Evolutionary conservation across 1,140 invertebrate species (phyloP).

Genomic region (Drosophila tristis): DNA sequence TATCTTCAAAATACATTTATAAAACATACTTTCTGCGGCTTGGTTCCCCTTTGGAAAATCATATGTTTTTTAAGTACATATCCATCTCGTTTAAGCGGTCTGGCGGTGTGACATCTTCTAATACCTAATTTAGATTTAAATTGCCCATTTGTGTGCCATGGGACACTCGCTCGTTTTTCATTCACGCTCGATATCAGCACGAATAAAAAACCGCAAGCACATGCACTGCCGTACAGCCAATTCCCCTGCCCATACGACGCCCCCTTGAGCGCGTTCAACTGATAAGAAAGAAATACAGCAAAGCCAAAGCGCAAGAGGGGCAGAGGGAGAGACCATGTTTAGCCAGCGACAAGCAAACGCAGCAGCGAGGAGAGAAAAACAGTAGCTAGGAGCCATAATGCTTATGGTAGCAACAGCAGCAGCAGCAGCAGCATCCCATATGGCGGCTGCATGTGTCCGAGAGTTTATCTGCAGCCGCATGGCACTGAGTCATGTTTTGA

Average conservation of each 20-base stretch:
- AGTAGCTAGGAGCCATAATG: background rate
- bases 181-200: too few species aligned
- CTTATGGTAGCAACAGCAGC: too few species aligned
- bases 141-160: too few species aligned
- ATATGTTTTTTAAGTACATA: too few species aligned
- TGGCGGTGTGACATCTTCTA: too few species aligned
- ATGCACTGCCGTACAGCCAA: background rate
- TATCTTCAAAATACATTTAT: too few species aligned
- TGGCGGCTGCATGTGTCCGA: background rate
- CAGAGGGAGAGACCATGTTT: background rate
- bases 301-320: slow-evolving; percentile 10
- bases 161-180: too few species aligned
- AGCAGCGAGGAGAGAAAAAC: slow-evolving; percentile 2
- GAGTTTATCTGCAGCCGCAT: background rate
- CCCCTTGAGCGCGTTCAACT: slow-evolving; percentile 15
- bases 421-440: slow-evolving; percentile 1
- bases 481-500: background rate
- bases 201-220: too few species aligned
- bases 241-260: background rate
- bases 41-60: too few species aligned
- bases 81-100: too few species aligned
- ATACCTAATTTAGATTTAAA: too few species aligned
- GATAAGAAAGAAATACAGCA: slow-evolving; percentile 48
- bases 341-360: background rate
- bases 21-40: too few species aligned